These are phyloP conservation scores for Graphium colonna DNA, from an alignment of 2,888 invertebrate genomes.

Conservation along the genomic window DNA sequence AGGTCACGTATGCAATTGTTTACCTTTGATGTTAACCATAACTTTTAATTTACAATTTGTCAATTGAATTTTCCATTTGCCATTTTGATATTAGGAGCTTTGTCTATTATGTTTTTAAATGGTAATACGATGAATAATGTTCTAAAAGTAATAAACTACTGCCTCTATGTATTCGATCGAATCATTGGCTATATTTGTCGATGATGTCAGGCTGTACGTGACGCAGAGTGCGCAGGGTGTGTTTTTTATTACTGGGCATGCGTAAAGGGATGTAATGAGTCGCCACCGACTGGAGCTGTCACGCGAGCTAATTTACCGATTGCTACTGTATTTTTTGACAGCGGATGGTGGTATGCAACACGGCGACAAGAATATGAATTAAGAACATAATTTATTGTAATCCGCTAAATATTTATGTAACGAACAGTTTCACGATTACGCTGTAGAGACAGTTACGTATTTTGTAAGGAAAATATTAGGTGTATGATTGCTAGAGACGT, in stretches of 20 bases:
- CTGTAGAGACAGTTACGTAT: not conserved
- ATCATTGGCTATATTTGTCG: constrained; percentile 12
- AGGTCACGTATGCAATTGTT: too few relatives aligned
- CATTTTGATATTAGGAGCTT: not conserved
- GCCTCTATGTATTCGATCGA: not conserved
- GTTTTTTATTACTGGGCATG: constrained; percentile 6
- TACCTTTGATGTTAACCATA: not conserved
- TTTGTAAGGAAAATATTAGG: too few relatives aligned
- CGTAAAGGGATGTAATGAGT: constrained; percentile 12
- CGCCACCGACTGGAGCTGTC: constrained; percentile 18
- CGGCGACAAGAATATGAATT: not conserved
- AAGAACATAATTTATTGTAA: too few relatives aligned
- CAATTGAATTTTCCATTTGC: not conserved
- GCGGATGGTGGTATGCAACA: constrained; percentile 53
- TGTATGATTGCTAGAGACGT: too few relatives aligned
- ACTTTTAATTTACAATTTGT: not conserved
- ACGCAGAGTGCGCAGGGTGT: not conserved
- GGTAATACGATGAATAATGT: not conserved
- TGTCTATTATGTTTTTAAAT: not conserved
- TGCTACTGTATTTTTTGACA: constrained; percentile 38
- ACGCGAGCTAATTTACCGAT: constrained; percentile 44
- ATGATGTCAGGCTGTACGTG: constrained; percentile 17
- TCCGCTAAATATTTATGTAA: constrained; percentile 3
- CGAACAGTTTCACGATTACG: not conserved
- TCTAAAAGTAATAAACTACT: constrained; percentile 7